Evolutionary conservation across 1,140 invertebrate species (phyloP), one percentile per base, ranked within the genome.

Genomic region (Eumaeus atala): DNA sequence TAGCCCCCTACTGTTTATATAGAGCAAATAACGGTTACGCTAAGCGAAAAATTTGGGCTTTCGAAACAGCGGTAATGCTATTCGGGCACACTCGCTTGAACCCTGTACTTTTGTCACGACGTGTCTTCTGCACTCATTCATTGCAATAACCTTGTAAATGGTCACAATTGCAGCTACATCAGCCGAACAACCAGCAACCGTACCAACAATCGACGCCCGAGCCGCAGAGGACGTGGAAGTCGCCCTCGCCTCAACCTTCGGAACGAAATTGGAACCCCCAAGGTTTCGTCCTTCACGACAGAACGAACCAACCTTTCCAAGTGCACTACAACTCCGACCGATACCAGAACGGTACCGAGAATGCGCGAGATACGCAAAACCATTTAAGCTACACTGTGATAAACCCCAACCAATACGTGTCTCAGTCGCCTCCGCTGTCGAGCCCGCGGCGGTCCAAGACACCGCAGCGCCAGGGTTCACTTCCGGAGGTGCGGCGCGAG

Each of bases 361-460:
- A 67, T 33, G 51, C 50, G 28, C 64, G 70, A 37, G 74, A 76
- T 18, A 44, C 61, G 18, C 79, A 75, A 54, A 86, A 85, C 65
- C 78, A 87, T 58, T 54, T 83, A 36, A 87, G 84, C 70, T 85
- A 85, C 69, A 87, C 82, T 66, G 80, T 84, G 64, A 76, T 77
- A 75, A 78, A 72, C 66, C 62, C 71, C n/a, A 68, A 69, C 52
- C 76, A 67, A 37, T 70, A 66, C 60, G 65, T 51, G 40, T 70
- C 74, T 7, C 74, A 74, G 35, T 78, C 73, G 16, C 74, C 74
- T 12, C 78, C 84, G 7, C 66, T 60, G 16, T 53, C 77, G 10
- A 81, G 79, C 42, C 82, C 82, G 53, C 72, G 80, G 14, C 69
- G 81, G 14, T 59, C 77, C 9, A 67, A 70, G 38, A 82, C 83